Conservation (phyloP, 2,888 invertebrate genomes). For the Tricholauxania praeusta region DNA sequence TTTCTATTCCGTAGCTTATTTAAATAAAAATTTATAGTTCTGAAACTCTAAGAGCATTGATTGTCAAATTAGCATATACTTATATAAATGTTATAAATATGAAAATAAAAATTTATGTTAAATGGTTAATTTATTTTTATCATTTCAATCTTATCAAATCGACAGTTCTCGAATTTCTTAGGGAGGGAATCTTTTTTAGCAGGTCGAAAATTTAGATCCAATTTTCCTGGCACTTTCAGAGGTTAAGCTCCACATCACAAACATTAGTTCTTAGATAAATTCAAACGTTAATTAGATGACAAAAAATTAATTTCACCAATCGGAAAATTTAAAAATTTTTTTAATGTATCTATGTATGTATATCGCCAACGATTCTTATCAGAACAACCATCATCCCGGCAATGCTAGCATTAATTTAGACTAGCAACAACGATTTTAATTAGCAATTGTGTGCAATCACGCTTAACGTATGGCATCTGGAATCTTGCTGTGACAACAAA, state of each 20-base stretch:
- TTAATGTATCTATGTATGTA: too few species aligned
- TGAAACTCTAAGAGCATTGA: neutral
- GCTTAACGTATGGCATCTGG: neutral
- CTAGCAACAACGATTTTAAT: neutral
- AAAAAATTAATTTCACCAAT: too few species aligned
- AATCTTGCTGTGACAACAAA: slow-evolving; percentile 42
- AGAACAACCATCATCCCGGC: neutral
- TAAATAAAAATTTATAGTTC: neutral
- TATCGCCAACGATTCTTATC: neutral
- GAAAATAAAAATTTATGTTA: slow-evolving; percentile 2
- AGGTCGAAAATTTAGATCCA: too few species aligned
- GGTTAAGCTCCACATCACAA: too few species aligned
- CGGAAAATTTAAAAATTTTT: too few species aligned
- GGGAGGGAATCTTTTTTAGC: too few species aligned
- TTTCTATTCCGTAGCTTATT: too few species aligned
- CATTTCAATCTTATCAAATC: too few species aligned
- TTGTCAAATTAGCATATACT: too few species aligned
- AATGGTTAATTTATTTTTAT: neutral
- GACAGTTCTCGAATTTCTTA: neutral
- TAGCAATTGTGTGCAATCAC: neutral
- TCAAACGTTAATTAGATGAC: too few species aligned
- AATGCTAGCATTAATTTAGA: neutral
- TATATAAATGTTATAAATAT: neutral
- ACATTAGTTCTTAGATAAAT: too few species aligned
- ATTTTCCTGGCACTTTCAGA: too few species aligned